phyloP scores from a whole-genome alignment of 2,113 vertebrate species.

The Empidonax traillii region DNA sequence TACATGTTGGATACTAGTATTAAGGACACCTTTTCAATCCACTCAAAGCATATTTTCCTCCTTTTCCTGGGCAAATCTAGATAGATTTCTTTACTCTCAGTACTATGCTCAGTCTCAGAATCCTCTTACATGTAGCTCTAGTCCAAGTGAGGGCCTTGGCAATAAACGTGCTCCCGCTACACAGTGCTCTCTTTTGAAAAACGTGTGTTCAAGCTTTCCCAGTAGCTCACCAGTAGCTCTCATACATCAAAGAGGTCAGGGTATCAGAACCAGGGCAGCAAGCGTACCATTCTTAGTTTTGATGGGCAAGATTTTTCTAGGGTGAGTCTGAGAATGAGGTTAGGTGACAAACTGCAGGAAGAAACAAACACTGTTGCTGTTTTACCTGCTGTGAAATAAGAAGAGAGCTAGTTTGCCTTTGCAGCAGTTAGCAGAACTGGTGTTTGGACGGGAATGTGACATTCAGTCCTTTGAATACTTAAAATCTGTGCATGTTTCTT shows the following conservation, averaged over 20 bases:
- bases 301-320: neutral
- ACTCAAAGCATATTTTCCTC: neutral
- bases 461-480: neutral
- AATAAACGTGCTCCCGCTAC: neutral
- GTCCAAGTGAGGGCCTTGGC: neutral
- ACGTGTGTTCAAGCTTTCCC: neutral
- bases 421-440: neutral
- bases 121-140: neutral
- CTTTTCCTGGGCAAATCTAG: neutral
- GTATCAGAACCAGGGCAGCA: neutral
- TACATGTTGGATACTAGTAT: neutral
- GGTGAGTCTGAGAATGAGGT: neutral
- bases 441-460: neutral
- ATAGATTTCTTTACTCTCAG: neutral
- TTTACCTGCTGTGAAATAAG: neutral
- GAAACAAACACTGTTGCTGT: neutral
- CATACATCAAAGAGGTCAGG: neutral
- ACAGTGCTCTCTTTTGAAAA: neutral
- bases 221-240: neutral
- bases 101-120: neutral
- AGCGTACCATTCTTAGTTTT: neutral
- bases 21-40: neutral
- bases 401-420: neutral
- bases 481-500: neutral
- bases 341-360: neutral